Evolutionary conservation across 2,797 vertebrate genomes (phyloP).

Genomic region (Tapera naevia): DNA sequence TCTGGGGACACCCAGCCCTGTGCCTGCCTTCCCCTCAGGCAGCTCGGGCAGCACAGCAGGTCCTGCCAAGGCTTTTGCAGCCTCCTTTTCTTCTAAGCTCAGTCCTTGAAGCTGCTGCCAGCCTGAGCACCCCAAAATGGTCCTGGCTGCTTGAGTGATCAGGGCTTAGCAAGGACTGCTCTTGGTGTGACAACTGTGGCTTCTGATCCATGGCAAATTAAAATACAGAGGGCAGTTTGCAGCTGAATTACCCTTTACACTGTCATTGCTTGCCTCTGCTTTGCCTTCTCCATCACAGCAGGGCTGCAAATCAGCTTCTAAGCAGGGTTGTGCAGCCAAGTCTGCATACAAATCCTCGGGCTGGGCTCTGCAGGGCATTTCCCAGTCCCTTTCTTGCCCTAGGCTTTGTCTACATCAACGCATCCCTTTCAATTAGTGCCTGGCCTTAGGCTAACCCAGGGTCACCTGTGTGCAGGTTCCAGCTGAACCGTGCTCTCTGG

Average conservation of each 20-base stretch:
- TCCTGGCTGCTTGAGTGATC: background rate
- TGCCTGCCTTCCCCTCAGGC: background rate
- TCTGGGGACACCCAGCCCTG: background rate
- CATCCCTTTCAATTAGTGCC: background rate
- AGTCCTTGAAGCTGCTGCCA: background rate
- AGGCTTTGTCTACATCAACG: background rate
- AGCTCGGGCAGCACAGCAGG: background rate
- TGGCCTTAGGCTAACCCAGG: background rate
- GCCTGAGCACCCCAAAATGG: background rate
- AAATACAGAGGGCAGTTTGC: background rate
- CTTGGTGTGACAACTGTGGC: background rate
- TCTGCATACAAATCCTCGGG: background rate
- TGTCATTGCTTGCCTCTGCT: background rate
- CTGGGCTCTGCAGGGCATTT: background rate
- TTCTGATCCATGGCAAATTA: background rate
- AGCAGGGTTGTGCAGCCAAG: background rate
- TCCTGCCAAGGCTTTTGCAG: background rate
- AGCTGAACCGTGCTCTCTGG: fast-evolving
- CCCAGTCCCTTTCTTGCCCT: background rate
- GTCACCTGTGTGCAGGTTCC: background rate
- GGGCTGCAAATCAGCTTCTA: background rate
- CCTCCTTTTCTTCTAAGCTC: background rate
- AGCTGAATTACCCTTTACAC: background rate
- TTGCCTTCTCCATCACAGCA: background rate
- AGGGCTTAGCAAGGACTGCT: background rate